Evolutionary conservation across 2,888 invertebrate genomes (phyloP).

Genomic region (Eristalis pertinax): DNA sequence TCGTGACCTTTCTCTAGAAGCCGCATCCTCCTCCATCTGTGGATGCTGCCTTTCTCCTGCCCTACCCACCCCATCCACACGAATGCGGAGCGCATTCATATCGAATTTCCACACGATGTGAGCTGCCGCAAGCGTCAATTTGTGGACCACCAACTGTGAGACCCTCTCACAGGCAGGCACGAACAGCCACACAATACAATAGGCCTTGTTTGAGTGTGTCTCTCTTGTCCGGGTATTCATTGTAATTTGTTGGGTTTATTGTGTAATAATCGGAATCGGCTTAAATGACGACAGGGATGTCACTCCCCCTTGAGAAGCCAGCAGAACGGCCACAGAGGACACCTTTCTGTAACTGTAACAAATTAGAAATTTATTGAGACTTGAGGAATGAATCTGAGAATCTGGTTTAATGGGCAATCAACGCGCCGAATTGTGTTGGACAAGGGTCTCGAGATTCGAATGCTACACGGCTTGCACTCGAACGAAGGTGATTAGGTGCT

Average conservation of each 20-base stretch:
- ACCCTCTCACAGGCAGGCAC: constrained; percentile 20
- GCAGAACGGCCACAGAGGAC: not conserved
- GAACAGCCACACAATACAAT: constrained; percentile 41
- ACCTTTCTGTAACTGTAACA: constrained; percentile 42
- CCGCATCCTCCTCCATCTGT: not conserved
- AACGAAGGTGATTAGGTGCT: constrained; percentile 26
- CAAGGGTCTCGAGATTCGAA: not conserved
- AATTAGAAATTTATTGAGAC: constrained; percentile 56
- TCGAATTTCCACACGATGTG: constrained; percentile 56
- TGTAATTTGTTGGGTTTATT: constrained; percentile 44
- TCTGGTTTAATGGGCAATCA: constrained; percentile 20
- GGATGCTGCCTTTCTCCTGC: not conserved
- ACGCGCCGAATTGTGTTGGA: not conserved
- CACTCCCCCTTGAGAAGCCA: constrained; percentile 47
- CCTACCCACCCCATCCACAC: not conserved
- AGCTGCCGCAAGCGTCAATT: constrained; percentile 53
- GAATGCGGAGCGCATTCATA: constrained; percentile 27
- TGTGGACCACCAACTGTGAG: constrained; percentile 69
- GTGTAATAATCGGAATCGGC: constrained; percentile 36
- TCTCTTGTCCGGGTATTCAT: constrained; percentile 13
- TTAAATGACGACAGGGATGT: constrained; percentile 33
- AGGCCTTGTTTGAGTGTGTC: constrained; percentile 28
- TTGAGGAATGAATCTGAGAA: not conserved
- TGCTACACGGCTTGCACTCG: constrained; percentile 7
- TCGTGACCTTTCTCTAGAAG: constrained; percentile 55